Conservation (phyloP, 2,113 vertebrate genomes). For the Columbina picui region DNA sequence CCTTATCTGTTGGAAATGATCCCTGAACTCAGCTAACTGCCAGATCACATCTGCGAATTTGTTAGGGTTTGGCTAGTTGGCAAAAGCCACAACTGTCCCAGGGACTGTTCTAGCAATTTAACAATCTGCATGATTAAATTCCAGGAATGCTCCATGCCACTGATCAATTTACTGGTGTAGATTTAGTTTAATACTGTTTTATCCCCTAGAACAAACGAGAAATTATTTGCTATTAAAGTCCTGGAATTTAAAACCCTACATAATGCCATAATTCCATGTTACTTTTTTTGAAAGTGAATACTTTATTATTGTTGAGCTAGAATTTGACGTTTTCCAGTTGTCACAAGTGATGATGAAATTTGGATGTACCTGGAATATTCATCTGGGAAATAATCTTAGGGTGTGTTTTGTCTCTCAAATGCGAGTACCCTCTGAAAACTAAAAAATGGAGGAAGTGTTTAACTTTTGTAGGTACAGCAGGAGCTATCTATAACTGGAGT, state of each 20-base stretch:
- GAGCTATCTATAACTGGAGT: not conserved
- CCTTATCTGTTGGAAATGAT: not conserved
- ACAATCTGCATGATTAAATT: not conserved
- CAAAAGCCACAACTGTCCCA: not conserved
- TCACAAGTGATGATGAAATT: not conserved
- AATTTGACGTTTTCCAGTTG: not conserved
- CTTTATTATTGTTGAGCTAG: not conserved
- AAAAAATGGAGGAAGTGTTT: not conserved
- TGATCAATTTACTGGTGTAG: not conserved
- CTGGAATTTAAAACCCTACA: not conserved
- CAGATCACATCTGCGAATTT: not conserved
- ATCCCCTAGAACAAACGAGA: not conserved
- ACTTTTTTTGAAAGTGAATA: not conserved
- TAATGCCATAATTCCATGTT: not conserved
- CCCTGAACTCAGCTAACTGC: not conserved
- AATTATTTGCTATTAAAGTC: not conserved
- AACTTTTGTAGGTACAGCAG: not conserved
- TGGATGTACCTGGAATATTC: not conserved
- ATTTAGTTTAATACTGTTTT: not conserved
- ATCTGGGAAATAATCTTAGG: not conserved
- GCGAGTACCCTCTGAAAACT: not conserved
- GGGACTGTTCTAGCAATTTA: not conserved
- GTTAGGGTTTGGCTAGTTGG: not conserved
- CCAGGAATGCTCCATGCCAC: not conserved
- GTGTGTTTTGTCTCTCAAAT: not conserved